A percentile compares a stretch with the other conserved stretches of the same genome.
Conservation (phyloP, 1,140 invertebrate species). For the Drosophila suzukii region DNA sequence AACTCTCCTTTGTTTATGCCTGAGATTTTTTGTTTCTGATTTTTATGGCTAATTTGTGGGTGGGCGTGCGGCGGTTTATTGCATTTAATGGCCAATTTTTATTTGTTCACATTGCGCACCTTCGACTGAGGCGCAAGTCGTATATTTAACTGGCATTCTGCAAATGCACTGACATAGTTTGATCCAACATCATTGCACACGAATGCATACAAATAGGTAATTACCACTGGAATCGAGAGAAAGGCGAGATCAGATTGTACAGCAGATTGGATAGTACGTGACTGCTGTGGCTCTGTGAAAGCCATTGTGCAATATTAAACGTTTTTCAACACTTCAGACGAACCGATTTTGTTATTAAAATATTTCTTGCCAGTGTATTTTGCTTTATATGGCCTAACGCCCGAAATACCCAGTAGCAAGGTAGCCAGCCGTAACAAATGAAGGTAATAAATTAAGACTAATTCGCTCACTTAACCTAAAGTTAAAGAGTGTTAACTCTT, state of each 20-base stretch:
- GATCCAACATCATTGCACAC: slow-evolving; percentile 43
- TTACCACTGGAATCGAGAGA: slow-evolving; percentile 41
- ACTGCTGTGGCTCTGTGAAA: slow-evolving; percentile 28
- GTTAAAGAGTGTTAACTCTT: not conserved
- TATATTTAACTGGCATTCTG: slow-evolving; percentile 54
- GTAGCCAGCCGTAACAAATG: slow-evolving; percentile 27
- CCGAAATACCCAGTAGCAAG: not conserved
- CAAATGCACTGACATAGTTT: slow-evolving; percentile 69
- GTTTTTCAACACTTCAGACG: not conserved
- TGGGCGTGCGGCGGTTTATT: slow-evolving; percentile 55
- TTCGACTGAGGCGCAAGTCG: slow-evolving; percentile 33
- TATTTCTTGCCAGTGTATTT: slow-evolving; percentile 7
- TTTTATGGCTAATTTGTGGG: slow-evolving; percentile 47
- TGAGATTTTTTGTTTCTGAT: slow-evolving; percentile 26
- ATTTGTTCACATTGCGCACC: slow-evolving; percentile 47
- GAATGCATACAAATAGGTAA: slow-evolving; percentile 68
- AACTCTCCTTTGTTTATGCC: slow-evolving; percentile 36
- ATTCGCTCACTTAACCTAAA: slow-evolving; percentile 11
- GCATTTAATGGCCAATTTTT: slow-evolving; percentile 62
- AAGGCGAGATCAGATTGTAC: slow-evolving; percentile 41
- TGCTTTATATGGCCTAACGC: not conserved
- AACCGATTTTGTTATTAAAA: not conserved
- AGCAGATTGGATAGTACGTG: slow-evolving; percentile 35
- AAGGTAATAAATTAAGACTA: slow-evolving; percentile 35
- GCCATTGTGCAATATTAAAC: not conserved